Base-by-base conservation (phyloP, 2,113 vertebrate species). In the Anguilla japonica region DNA sequence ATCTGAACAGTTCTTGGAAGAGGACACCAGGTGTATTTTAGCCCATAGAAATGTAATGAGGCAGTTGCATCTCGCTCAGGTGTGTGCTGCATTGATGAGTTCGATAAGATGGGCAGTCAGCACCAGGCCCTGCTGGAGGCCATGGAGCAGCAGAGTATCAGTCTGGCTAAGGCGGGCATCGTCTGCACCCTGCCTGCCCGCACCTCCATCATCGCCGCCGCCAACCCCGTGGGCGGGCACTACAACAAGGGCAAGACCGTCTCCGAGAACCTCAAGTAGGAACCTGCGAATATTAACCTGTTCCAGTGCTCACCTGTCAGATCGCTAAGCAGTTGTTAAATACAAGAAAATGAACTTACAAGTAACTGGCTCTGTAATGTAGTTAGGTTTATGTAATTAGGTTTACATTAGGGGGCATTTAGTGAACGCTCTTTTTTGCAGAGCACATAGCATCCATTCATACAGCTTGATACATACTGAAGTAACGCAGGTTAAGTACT, bases 141-240 rank as follows among this genome's bases (percentile, higher is more conserved):
- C 83, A 99, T 99, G 98, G 98, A 99, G 84, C 98, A 99, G 93
- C 98, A 99, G 90, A 97, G 96, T 82, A 99, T 99, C 89, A 99
- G 98, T 88, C 96, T 99, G 90, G 98, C 98, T 4, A 99, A 99
- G 89, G 98, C 98, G 86, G 98, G 98, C 5, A 96, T 99, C 63
- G 98, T 99, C 50, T 99, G 98, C 91, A 98, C 96, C 41, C 95
- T 99, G 85, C 98, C 98, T 50, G 98, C 98, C 87, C 96, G 98
- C 82, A 97, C 98, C 0, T 98, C 98, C 0, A 97, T 99, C 6
- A 84, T 99, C 34, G 98, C 98, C 79, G 98, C 98, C 43, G 98
- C 98, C 50, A 99, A 99, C 91, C 98, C 98, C 0, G 93, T 96
- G 0, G 98, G 98, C 89, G 98, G 98, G 78, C 98, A 99, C 92